Evolutionary conservation across 2,888 invertebrate genomes (phyloP).

Genomic region (Lamellibrachia columna): DNA sequence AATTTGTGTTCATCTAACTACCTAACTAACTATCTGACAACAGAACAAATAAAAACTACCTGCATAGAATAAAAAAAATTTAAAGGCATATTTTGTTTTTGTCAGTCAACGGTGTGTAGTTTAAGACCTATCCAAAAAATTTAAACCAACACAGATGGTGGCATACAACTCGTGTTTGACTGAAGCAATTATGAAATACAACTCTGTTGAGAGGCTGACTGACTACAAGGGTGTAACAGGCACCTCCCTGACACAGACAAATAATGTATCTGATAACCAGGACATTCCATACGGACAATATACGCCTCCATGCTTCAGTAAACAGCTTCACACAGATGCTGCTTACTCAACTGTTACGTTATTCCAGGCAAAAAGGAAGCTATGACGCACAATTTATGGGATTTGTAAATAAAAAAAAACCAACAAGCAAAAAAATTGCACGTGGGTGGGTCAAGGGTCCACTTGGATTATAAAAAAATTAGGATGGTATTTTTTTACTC

Average conservation of each 20-base stretch:
- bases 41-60: background rate
- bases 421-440: too few species aligned
- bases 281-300: background rate
- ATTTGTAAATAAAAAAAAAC: too few species aligned
- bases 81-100: too few species aligned
- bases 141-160: background rate
- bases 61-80: background rate
- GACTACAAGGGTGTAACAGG: background rate
- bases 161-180: background rate
- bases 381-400: background rate
- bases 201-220: background rate
- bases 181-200: slow-evolving; percentile 1
- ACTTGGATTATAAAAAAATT: too few species aligned
- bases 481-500: too few species aligned
- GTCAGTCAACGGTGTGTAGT: background rate
- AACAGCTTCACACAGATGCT: background rate
- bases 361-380: background rate
- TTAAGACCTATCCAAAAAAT: background rate
- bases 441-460: too few species aligned
- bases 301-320: background rate
- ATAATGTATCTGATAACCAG: background rate
- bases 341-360: background rate
- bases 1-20: background rate
- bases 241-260: background rate
- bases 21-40: background rate